These are phyloP conservation scores for Triops longicaudatus DNA, from an alignment of 1,140 invertebrate genomes.

Conservation along the genomic window DNA sequence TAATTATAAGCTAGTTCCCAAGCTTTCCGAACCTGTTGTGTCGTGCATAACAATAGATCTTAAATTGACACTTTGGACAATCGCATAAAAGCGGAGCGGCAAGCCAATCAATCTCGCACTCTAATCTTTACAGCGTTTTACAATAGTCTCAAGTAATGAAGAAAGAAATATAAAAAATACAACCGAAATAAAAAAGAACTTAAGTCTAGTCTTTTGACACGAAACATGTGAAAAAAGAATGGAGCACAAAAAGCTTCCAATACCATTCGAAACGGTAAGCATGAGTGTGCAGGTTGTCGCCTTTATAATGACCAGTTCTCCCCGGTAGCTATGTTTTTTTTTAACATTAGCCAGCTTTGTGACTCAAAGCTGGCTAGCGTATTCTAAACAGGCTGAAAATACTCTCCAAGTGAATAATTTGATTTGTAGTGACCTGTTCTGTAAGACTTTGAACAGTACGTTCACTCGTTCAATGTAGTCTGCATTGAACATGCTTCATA, in stretches of 20 bases:
- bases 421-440: too few species aligned
- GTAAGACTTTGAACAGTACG: too few species aligned
- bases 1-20: too few species aligned
- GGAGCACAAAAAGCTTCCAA: neutral
- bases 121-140: neutral
- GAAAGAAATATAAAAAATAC: neutral
- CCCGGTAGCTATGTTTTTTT: neutral
- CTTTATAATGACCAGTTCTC: neutral
- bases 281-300: slow-evolving; percentile 11
- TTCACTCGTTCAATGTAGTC: too few species aligned
- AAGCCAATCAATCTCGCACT: neutral
- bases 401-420: too few species aligned
- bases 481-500: too few species aligned
- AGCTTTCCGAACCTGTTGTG: neutral
- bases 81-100: neutral
- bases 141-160: neutral
- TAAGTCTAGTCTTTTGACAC: neutral
- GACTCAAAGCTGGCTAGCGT: too few species aligned
- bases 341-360: too few species aligned
- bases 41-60: neutral
- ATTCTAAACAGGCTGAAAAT: too few species aligned
- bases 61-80: slow-evolving; percentile 12
- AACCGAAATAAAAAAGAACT: neutral
- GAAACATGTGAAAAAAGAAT: neutral
- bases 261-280: neutral